A percentile compares a stretch with the other conserved stretches of the same genome.
Evolutionary conservation across 2,888 invertebrate genomes (phyloP).

Genomic region (Paralinhomoeus sp.): DNA sequence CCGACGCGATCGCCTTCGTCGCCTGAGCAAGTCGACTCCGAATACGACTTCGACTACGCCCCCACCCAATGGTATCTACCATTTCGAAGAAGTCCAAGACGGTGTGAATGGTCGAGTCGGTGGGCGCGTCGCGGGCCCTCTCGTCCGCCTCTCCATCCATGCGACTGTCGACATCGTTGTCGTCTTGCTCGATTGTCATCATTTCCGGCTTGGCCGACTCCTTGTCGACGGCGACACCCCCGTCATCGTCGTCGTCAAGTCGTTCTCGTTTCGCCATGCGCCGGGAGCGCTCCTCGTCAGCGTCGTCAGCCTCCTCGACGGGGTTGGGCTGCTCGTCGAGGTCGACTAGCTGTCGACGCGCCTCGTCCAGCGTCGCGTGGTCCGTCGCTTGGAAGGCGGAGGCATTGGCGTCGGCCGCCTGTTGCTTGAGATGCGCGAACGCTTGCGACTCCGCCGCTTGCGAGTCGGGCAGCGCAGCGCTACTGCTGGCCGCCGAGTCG

Average conservation of each 20-base stretch:
- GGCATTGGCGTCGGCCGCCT: too few relatives aligned
- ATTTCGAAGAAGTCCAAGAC: constrained; percentile 4
- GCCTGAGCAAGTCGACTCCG: too few relatives aligned
- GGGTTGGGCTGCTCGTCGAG: constrained; percentile 6
- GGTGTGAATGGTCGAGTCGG: constrained; percentile 5
- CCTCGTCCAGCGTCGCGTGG: constrained; percentile 13
- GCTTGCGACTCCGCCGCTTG: too few relatives aligned
- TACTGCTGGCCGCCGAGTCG: too few relatives aligned
- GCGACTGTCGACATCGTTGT: background rate
- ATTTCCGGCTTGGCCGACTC: background rate
- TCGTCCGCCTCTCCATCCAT: background rate
- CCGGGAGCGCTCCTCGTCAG: constrained; percentile 5
- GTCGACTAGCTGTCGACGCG: constrained; percentile 7
- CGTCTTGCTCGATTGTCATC: background rate
- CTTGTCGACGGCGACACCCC: too few relatives aligned
- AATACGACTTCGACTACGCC: too few relatives aligned
- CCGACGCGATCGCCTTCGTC: too few relatives aligned
- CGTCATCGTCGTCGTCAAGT: constrained; percentile 4
- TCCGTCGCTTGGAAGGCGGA: background rate
- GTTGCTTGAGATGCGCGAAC: too few relatives aligned
- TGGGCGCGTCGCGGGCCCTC: background rate
- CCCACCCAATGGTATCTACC: too few relatives aligned
- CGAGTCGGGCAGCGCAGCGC: too few relatives aligned
- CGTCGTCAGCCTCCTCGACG: background rate
- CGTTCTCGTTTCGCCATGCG: constrained; percentile 14